A percentile compares a stretch with the other conserved stretches of the same genome.
Evolutionary conservation across 2,113 vertebrate genomes (phyloP).

Genomic region (Otocyon megalotis): DNA sequence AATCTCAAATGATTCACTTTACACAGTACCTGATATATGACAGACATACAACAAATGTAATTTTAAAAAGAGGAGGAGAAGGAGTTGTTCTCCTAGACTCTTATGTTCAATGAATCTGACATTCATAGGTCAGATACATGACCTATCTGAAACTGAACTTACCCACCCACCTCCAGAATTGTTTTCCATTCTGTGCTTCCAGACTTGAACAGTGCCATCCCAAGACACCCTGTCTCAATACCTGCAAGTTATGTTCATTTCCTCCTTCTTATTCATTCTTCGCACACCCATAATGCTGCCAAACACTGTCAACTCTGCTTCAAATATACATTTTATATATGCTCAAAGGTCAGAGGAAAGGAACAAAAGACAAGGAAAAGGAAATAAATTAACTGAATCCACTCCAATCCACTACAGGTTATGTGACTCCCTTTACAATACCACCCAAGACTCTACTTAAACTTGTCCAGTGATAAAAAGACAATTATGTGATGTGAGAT

Average conservation of each 20-base stretch:
- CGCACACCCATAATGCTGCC: neutral
- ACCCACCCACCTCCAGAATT: neutral
- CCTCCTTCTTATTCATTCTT: neutral
- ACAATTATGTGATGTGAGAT: neutral
- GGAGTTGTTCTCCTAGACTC: neutral
- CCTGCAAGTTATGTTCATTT: neutral
- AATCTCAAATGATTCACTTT: neutral
- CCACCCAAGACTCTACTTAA: neutral
- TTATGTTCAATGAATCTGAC: neutral
- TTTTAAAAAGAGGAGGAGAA: neutral
- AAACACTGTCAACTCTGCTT: neutral
- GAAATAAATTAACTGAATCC: neutral
- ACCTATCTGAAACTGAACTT: neutral
- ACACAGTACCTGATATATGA: neutral
- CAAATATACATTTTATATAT: neutral
- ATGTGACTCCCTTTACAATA: neutral
- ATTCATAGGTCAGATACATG: too few relatives aligned
- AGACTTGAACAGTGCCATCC: neutral
- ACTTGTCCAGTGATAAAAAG: neutral
- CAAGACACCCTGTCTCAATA: neutral
- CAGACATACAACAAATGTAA: neutral
- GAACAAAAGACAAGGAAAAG: neutral
- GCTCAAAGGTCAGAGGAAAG: neutral
- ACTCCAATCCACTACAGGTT: neutral
- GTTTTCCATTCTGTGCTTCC: neutral